Conservation (phyloP, 2,888 invertebrate species). For the Oithona nana region DNA sequence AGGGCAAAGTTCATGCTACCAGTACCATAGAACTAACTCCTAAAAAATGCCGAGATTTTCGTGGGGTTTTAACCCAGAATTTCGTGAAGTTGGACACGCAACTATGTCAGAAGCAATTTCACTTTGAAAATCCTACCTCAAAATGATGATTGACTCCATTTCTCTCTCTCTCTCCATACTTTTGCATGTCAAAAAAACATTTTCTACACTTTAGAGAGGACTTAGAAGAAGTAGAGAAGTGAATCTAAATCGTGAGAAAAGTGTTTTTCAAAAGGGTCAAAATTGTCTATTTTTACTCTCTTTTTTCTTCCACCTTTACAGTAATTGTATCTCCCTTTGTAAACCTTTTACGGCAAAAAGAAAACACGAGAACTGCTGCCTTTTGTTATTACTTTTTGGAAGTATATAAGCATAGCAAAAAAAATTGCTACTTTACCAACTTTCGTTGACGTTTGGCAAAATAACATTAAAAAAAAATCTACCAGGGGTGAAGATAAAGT, state of each 20-base stretch:
- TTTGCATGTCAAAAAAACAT: background rate
- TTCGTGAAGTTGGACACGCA: background rate
- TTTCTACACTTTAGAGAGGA: background rate
- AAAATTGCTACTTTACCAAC: background rate
- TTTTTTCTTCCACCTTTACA: background rate
- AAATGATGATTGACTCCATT: no score
- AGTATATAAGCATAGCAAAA: background rate
- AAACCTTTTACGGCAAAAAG: background rate
- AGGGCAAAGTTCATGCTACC: background rate
- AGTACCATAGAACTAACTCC: background rate
- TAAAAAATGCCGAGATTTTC: background rate
- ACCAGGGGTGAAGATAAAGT: no score
- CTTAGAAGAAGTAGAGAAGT: background rate
- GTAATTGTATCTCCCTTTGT: background rate
- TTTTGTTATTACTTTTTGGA: background rate
- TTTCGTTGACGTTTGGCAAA: background rate
- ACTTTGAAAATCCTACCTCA: no score
- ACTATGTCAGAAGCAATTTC: background rate
- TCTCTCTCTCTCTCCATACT: no score
- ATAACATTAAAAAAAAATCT: background rate
- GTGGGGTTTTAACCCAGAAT: background rate
- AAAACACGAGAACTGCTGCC: background rate
- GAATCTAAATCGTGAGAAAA: background rate
- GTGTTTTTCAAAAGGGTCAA: no score
- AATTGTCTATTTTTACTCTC: background rate